A percentile compares a stretch with the other conserved stretches of the same genome.
Evolutionary conservation across 1,140 invertebrate species (phyloP).

Genomic region (Diorhabda carinulata): DNA sequence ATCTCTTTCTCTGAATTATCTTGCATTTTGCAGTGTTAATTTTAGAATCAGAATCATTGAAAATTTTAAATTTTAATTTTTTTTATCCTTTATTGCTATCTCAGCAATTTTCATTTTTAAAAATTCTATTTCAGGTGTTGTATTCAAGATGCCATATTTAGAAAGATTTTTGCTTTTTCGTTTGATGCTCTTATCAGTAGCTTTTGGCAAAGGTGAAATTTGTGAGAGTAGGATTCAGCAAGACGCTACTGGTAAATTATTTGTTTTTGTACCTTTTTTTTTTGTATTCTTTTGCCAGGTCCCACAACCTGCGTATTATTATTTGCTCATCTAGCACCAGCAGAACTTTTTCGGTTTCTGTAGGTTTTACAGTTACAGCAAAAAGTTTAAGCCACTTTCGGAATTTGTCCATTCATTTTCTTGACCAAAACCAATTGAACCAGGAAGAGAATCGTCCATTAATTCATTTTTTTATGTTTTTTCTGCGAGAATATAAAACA

Average conservation of each 20-base stretch:
- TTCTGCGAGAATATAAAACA: conserved; percentile 29
- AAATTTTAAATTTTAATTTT: conserved; percentile 2
- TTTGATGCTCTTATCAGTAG: not conserved
- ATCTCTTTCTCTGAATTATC: too few species aligned
- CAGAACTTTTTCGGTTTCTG: conserved; percentile 29
- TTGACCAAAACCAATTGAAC: conserved; percentile 21
- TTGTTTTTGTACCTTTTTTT: conserved; percentile 1
- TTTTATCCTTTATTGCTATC: conserved; percentile 5
- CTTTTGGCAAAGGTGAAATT: conserved; percentile 3
- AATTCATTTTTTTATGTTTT: conserved; percentile 47
- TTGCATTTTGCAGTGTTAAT: not conserved
- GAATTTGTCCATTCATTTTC: too few species aligned
- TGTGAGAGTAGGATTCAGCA: not conserved
- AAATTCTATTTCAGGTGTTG: not conserved
- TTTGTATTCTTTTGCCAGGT: not conserved
- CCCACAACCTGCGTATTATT: conserved; percentile 11
- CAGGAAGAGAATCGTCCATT: conserved; percentile 39
- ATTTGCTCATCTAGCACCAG: conserved; percentile 18
- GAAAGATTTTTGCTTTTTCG: not conserved
- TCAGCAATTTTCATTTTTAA: not conserved
- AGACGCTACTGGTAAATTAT: not conserved
- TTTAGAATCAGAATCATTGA: not conserved
- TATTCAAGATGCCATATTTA: conserved; percentile 5
- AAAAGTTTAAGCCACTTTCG: too few species aligned
- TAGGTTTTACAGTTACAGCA: conserved; percentile 32